Base-by-base conservation (phyloP, 2,113 vertebrate species). In the Rafetus swinhoei region DNA sequence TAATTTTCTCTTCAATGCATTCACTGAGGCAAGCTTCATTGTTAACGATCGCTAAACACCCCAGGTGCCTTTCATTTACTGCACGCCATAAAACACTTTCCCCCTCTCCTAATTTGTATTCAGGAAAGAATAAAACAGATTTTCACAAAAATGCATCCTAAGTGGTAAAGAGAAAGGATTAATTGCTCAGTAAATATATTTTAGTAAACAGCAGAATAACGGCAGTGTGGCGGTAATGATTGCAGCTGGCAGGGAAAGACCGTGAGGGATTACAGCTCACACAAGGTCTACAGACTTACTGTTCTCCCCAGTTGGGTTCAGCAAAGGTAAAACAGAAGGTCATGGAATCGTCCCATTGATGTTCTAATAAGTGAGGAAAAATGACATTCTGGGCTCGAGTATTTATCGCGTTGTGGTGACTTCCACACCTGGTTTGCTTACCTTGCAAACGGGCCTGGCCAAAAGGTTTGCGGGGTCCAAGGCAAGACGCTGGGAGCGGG, bases 1-100 rank as follows among this genome's bases (percentile, higher is more conserved):
- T 85, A 96, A 93, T 96, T 97, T 97, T 95, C 90, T 93, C 65
- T 65, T 92, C 95, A 94, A 95, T 94, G 94, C 80, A 93, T 60
- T 57, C 88, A 86, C 39, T 87, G 95, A 96, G 96, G 90, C 86
- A 96, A 84, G 95, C 79, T 96, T 94, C 80, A 54, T 60, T 86
- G 86, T 80, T 94, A 95, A 96, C 93, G 93, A 55, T 87, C 80
- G 89, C 35, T 83, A 95, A 96, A 93, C 90, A 82, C 39, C 35
- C 16, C 77, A 90, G 83, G 72, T 79, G 69, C 45, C 83, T 95
- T 93, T 94, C 45, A 32, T 93, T 96, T 95, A 93, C 94, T 8
- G 0, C 27, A 62, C 22, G 59, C 81, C 1, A 11, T 74, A 55
- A 45, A 87, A 69, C 39, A 84, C 13, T 89, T 84, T 16, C 29